Evolutionary conservation across 2,888 invertebrate genomes (phyloP), one percentile per base, ranked within the genome.

Genomic region (Schrankia costaestrigalis): DNA sequence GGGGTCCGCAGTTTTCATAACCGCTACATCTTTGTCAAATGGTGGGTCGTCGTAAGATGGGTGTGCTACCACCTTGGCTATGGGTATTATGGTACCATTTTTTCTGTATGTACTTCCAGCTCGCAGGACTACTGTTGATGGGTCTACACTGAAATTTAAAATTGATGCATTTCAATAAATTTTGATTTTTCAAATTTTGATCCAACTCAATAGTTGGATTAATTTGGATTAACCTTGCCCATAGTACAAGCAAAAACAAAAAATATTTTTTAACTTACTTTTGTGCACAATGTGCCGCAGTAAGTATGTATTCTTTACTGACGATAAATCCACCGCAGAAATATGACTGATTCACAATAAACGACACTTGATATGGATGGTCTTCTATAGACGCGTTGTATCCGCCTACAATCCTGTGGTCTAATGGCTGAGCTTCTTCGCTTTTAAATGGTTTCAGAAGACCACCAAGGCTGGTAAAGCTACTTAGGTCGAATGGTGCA

Each of bases 241-340:
- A 5, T 3, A 5, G 7, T 17, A 7, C 17, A 5, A 5, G 17
- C 17, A 5, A 23, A 23, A 23, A 23, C 9, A 9, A 23, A 10
- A 11, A 3, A 7, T 8, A 9, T 23, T 21, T 7, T 11, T 3
- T 4, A 11, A 35, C 79, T 61, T 66, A 89, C 89, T 82, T 55
- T 36, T 78, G 74, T 3, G 85, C 76, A 33, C 89, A 89, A 55
- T 89, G 89, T 0, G 66, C 89, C 0, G 89, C 89, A 0, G 89
- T 88, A n/a, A 85, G 14, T 8, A 89, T 79, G 41, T 79, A 85
- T 9, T 71, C 63, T 28, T 78, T 64, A 29, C 80, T 86, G 24
- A 89, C 59, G 5, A 89, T 85, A 37, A 83, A 80, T 0, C 89
- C 89, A 0, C 89, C 89, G 30, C 89, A 89, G 48, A 79, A 79